Conservation (phyloP, 2,888 invertebrate genomes). For the Tethea ocularis region DNA sequence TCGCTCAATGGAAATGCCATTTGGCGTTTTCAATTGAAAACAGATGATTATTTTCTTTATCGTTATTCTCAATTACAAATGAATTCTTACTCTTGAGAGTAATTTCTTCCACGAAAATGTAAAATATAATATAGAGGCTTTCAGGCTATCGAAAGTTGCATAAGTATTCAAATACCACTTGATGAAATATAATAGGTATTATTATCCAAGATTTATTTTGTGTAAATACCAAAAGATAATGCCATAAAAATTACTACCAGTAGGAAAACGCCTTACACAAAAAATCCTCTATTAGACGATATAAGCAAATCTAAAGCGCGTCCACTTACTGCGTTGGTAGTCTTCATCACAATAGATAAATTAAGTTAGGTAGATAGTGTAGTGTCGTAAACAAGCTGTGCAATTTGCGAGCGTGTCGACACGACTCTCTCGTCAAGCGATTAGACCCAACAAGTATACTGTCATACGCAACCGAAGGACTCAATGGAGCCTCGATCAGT, state of each 20-base stretch:
- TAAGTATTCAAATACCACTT: no score
- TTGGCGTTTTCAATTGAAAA: constrained; percentile 55
- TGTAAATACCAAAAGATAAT: no score
- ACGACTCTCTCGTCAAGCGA: constrained; percentile 49
- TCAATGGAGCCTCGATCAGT: constrained; percentile 46
- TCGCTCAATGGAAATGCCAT: constrained; percentile 65
- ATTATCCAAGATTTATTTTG: no score
- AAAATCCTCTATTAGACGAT: neutral
- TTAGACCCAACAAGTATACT: constrained; percentile 56
- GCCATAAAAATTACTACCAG: no score
- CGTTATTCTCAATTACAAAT: neutral
- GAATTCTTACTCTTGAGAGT: neutral
- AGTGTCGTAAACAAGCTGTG: constrained; percentile 54
- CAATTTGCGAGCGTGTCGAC: constrained; percentile 61
- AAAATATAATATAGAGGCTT: neutral
- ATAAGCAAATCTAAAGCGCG: neutral
- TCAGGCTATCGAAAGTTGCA: no score
- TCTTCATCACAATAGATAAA: constrained; percentile 37
- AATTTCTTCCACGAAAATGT: neutral
- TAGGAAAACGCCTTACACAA: no score
- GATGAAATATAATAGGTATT: no score
- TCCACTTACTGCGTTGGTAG: constrained; percentile 32
- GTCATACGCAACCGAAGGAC: constrained; percentile 49
- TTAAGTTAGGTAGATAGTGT: constrained; percentile 47
- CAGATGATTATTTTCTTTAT: constrained; percentile 20